phyloP scores from a whole-genome alignment of 2,113 vertebrate species.

The Chauna torquata region DNA sequence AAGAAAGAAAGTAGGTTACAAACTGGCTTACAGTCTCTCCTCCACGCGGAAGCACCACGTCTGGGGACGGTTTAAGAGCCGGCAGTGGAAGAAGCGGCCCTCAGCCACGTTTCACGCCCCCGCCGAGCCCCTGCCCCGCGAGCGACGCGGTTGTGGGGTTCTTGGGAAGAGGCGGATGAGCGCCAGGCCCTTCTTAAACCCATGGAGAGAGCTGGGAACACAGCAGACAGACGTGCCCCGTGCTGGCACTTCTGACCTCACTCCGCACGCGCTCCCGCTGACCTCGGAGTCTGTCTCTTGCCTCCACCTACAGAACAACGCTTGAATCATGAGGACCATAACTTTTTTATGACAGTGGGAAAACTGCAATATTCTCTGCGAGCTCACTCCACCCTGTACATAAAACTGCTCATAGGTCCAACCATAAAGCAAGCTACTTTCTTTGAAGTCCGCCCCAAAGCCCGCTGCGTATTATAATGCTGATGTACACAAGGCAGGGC shows the following conservation, averaged over 20 bases:
- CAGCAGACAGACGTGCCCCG: constrained; percentile 8
- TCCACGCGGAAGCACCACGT: constrained; percentile 11
- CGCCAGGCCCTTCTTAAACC: constrained; percentile 45
- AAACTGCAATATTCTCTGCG: constrained; percentile 37
- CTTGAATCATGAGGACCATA: constrained; percentile 19
- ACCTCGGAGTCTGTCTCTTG: constrained; percentile 27
- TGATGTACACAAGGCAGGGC: fast-evolving
- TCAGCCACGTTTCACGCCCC: neutral
- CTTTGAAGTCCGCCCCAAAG: constrained; percentile 22
- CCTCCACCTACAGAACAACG: constrained; percentile 13
- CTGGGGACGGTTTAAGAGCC: constrained; percentile 9
- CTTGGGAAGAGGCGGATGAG: constrained; percentile 24
- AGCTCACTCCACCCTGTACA: constrained; percentile 41
- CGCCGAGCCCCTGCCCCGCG: constrained; percentile 42
- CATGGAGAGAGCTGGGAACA: neutral
- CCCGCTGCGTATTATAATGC: neutral
- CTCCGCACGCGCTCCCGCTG: neutral
- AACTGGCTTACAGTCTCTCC: constrained; percentile 14
- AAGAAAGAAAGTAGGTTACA: constrained; percentile 47
- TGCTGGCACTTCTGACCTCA: neutral
- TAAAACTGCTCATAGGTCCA: constrained; percentile 60
- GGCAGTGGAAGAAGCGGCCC: neutral
- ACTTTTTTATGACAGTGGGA: constrained; percentile 63
- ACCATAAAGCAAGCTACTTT: constrained; percentile 16
- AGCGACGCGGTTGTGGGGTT: constrained; percentile 28